Conservation (phyloP, 2,113 vertebrate species). For the Genyomyrus donnyi region DNA sequence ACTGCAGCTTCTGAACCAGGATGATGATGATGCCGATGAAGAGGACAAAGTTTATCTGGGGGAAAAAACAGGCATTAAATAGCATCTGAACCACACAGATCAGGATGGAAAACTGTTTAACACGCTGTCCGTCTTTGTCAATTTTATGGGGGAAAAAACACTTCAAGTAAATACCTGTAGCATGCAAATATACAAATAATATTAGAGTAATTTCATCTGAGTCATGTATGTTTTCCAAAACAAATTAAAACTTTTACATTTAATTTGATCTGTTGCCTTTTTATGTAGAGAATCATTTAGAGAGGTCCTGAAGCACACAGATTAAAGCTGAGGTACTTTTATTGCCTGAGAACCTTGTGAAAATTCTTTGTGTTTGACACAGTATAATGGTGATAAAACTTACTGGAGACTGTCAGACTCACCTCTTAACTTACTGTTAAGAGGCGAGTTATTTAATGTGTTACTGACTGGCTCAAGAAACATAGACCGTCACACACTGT, state of each 20-base stretch:
- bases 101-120: not conserved
- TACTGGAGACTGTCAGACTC: not conserved
- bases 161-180: not conserved
- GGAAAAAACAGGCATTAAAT: slow-evolving; percentile 16
- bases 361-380: not conserved
- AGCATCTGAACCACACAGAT: not conserved
- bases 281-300: not conserved
- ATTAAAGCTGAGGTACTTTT: not conserved
- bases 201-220: not conserved
- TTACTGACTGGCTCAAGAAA: not conserved
- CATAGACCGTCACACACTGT: not conserved
- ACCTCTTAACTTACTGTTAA: not conserved
- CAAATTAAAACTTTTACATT: not conserved
- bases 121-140: not conserved
- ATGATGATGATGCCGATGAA: slow-evolving; percentile 94
- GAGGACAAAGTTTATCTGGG: slow-evolving; percentile 83
- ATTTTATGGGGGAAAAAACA: not conserved
- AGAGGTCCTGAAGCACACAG: not conserved
- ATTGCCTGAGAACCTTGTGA: not conserved
- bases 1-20: slow-evolving; percentile 90
- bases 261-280: not conserved
- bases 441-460: not conserved
- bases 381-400: not conserved
- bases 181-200: not conserved
- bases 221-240: not conserved